Percentiles rank a stretch among this genome's conserved stretches.
phyloP scores from a whole-genome alignment of 2,113 vertebrate species.

The Antechinus stuartii region DNA sequence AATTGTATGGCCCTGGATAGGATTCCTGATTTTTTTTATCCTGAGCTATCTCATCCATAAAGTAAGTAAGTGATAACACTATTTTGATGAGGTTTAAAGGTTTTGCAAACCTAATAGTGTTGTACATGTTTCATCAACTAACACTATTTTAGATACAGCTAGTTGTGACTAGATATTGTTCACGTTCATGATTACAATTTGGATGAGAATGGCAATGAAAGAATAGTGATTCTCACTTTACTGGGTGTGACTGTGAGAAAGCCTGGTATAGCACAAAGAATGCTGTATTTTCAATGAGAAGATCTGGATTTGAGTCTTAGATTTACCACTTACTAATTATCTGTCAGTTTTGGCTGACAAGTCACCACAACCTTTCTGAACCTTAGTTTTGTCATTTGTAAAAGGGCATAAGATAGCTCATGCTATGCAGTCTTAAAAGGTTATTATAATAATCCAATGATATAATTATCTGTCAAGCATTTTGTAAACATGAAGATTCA shows the following conservation, averaged over 20 bases:
- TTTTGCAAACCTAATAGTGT: not conserved
- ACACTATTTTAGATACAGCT: not conserved
- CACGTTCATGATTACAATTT: not conserved
- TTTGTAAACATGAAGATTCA: not conserved
- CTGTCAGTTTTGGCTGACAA: not conserved
- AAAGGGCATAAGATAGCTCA: not conserved
- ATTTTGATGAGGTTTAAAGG: not conserved
- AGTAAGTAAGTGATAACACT: not conserved
- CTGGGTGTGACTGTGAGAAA: not conserved
- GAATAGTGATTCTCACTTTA: not conserved
- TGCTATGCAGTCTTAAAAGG: not conserved
- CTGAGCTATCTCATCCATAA: not conserved
- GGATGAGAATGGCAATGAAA: not conserved
- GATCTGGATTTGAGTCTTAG: not conserved
- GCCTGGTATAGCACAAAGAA: not conserved
- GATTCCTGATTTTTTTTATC: not conserved
- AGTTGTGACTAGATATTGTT: not conserved
- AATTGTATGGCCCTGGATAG: not conserved
- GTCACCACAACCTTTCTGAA: not conserved
- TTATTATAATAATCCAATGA: not conserved
- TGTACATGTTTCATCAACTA: not conserved
- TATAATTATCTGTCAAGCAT: not conserved
- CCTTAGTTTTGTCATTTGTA: not conserved
- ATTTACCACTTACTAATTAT: not conserved
- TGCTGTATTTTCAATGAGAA: not conserved